A percentile compares a stretch with the other conserved stretches of the same genome.
phyloP scores from a whole-genome alignment of 1,140 invertebrate genomes.

The Zaprionus lachaisei region DNA sequence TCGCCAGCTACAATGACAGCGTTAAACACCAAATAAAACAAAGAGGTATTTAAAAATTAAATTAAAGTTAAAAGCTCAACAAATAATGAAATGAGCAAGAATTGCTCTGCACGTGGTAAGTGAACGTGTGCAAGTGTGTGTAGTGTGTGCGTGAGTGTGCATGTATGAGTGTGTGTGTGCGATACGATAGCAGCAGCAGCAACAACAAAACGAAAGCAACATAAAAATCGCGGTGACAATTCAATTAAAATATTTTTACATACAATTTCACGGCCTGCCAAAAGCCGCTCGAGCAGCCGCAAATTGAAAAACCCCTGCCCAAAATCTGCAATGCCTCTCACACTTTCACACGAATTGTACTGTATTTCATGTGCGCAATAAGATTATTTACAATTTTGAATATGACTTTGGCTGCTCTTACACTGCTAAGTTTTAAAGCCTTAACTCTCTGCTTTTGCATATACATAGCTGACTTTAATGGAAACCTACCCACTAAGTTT shows the following conservation, averaged over 20 bases:
- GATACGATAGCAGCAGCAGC: background rate
- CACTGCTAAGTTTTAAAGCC: background rate
- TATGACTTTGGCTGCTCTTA: background rate
- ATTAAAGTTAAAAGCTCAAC: conserved; percentile 79
- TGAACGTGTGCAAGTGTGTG: background rate
- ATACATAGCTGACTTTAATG: background rate
- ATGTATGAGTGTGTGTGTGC: background rate
- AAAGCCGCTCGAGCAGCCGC: conserved; percentile 74
- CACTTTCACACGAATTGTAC: background rate
- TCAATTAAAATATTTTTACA: conserved; percentile 82
- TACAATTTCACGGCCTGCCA: conserved; percentile 65
- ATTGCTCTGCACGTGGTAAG: conserved; percentile 29
- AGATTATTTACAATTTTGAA: background rate
- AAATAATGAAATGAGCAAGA: conserved; percentile 75
- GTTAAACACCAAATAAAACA: conserved; percentile 70
- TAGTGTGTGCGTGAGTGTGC: background rate
- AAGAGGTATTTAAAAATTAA: conserved; percentile 80
- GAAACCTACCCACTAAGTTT: background rate
- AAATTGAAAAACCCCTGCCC: conserved; percentile 54
- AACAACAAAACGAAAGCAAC: conserved; percentile 5
- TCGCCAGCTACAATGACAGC: conserved; percentile 47
- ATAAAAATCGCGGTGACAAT: conserved; percentile 77
- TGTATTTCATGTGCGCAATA: background rate
- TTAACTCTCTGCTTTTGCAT: background rate
- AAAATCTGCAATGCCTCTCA: background rate